A percentile compares a stretch with the other conserved stretches of the same genome.
Conservation (phyloP, 1,140 invertebrate species). For the Cherax destructor region DNA sequence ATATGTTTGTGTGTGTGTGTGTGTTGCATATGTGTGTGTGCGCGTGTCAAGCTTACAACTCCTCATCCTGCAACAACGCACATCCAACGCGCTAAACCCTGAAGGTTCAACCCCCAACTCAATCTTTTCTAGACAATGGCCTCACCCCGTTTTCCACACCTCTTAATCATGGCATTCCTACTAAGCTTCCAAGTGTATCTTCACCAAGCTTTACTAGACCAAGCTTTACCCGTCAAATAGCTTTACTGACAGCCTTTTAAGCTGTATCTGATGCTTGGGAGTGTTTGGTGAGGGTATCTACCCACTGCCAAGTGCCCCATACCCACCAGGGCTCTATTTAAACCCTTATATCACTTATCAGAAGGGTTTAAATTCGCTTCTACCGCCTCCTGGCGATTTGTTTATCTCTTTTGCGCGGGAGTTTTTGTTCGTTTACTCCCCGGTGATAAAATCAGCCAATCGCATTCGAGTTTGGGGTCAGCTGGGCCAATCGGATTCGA, state of each 20-base stretch:
- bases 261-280: constrained; percentile 42
- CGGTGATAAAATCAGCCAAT: constrained; percentile 66
- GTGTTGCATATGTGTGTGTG: too few species aligned
- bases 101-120: constrained; percentile 25
- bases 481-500: constrained; percentile 48
- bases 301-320: constrained; percentile 5
- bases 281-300: neutral
- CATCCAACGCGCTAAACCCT: constrained; percentile 14
- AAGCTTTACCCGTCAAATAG: constrained; percentile 50
- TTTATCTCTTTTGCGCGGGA: constrained; percentile 56
- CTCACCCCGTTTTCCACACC: constrained; percentile 21
- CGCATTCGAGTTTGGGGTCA: constrained; percentile 9
- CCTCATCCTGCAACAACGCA: constrained; percentile 15
- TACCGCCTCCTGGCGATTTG: neutral
- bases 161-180: constrained; percentile 38
- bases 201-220: constrained; percentile 46
- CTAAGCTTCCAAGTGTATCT: constrained; percentile 45
- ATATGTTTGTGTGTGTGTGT: too few species aligned
- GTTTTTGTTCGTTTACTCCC: constrained; percentile 63
- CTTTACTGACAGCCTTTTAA: constrained; percentile 59
- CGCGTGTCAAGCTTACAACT: constrained; percentile 17
- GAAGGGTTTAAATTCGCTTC: constrained; percentile 29
- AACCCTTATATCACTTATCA: constrained; percentile 34
- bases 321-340: neutral
- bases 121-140: constrained; percentile 30